Evolutionary conservation across 64 coral and sea anemone genomes (phyloP).

Genomic region (Exaiptasia diaphana): DNA sequence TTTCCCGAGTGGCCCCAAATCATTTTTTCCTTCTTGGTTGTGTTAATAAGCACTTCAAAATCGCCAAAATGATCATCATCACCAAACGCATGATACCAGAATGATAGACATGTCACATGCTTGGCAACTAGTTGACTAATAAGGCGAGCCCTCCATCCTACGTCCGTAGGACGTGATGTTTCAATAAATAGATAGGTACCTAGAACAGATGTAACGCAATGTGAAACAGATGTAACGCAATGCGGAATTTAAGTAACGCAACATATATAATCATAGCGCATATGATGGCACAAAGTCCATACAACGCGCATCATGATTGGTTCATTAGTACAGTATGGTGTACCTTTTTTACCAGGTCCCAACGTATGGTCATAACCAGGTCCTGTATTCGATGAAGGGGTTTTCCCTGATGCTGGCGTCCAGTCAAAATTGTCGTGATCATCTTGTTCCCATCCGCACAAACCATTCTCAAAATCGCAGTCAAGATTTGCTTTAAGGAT

Average conservation of each 20-base stretch:
- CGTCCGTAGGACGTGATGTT: slow-evolving; percentile 51
- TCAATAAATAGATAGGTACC: slow-evolving; percentile 76
- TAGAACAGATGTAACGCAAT: background rate
- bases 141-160: slow-evolving; percentile 58
- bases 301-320: too few species aligned
- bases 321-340: too few species aligned
- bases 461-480: slow-evolving; percentile 74
- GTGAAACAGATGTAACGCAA: background rate
- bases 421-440: slow-evolving; percentile 45
- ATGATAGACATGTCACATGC: slow-evolving; percentile 65
- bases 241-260: too few species aligned
- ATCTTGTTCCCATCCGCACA: slow-evolving; percentile 67
- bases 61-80: slow-evolving; percentile 55
- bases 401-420: slow-evolving; percentile 37
- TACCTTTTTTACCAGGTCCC: slow-evolving; percentile 53
- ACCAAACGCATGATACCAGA: slow-evolving; percentile 80
- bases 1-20: slow-evolving; percentile 52
- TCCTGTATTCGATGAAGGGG: slow-evolving; percentile 69
- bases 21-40: slow-evolving; percentile 42
- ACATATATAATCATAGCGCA: too few species aligned
- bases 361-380: slow-evolving; percentile 71
- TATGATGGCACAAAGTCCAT: too few species aligned
- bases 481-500: slow-evolving; percentile 62
- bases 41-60: slow-evolving; percentile 34
- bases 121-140: slow-evolving; percentile 61